These are phyloP conservation scores for Taenaris catops DNA, from an alignment of 2,888 invertebrate genomes.

Conservation along the genomic window DNA sequence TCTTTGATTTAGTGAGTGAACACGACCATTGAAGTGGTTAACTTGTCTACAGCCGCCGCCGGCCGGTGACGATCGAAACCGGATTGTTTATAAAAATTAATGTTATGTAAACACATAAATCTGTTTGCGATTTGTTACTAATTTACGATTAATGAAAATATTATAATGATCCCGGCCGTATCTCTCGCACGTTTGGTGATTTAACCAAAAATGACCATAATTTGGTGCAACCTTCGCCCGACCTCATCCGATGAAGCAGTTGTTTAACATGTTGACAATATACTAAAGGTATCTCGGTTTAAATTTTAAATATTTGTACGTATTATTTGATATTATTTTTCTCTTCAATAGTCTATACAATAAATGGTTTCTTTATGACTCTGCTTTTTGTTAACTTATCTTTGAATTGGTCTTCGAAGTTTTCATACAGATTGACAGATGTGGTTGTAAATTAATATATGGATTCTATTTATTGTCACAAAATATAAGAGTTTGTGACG, in stretches of 20 bases:
- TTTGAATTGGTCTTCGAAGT: no score
- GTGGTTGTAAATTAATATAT: no score
- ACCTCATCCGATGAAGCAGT: constrained; percentile 17
- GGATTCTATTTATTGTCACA: no score
- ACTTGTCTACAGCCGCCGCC: constrained; percentile 30
- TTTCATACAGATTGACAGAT: no score
- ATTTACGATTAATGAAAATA: constrained; percentile 47
- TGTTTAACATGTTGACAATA: no score
- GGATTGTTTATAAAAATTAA: constrained; percentile 38
- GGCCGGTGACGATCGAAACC: constrained; percentile 36
- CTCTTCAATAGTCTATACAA: no score
- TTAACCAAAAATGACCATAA: constrained; percentile 11
- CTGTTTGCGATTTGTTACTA: constrained; percentile 53
- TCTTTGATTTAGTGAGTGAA: constrained; percentile 34
- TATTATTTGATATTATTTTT: constrained; percentile 3
- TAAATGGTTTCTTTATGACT: no score
- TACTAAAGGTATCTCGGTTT: no score
- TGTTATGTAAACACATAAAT: constrained; percentile 56
- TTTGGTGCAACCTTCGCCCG: constrained; percentile 20
- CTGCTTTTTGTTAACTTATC: no score
- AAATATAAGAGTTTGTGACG: no score
- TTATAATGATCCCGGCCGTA: constrained; percentile 29
- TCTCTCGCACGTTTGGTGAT: constrained; percentile 11
- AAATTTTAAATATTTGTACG: constrained; percentile 19
- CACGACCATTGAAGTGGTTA: constrained; percentile 32